Evolutionary conservation across 2,113 vertebrate species (phyloP).

Genomic region (Himantopus leucocephalus): DNA sequence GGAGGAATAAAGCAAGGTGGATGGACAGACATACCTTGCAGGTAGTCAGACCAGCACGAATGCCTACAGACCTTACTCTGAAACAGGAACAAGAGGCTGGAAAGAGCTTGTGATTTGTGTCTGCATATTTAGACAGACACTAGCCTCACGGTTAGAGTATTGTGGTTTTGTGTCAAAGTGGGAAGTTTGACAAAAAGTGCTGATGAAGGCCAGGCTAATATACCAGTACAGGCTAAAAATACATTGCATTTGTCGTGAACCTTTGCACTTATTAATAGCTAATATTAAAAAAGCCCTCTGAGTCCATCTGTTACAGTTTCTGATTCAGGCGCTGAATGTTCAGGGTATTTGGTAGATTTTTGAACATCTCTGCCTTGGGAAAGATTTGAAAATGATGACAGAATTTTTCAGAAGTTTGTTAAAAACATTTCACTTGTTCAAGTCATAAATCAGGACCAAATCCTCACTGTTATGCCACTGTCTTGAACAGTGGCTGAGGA

Average conservation of each 20-base stretch:
- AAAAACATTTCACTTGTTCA: neutral
- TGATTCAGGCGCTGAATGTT: neutral
- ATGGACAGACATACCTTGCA: neutral
- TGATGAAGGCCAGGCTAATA: constrained; percentile 12
- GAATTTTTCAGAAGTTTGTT: neutral
- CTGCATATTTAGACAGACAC: neutral
- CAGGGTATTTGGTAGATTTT: neutral
- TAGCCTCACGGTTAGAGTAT: neutral
- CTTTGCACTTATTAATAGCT: constrained; percentile 37
- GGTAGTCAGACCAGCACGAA: neutral
- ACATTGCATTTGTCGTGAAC: constrained; percentile 34
- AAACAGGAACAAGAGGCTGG: neutral
- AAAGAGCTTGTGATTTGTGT: neutral
- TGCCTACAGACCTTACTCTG: neutral
- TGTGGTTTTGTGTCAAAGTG: neutral
- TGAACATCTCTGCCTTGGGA: neutral
- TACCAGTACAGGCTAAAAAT: constrained; percentile 31
- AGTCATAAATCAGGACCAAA: neutral
- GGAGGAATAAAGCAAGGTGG: neutral
- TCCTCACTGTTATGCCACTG: neutral
- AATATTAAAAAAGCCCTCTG: neutral
- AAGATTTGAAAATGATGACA: neutral
- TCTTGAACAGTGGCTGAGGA: neutral
- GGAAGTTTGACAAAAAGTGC: constrained; percentile 11
- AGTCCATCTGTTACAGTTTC: constrained; percentile 30